Percentiles rank a stretch among this genome's conserved stretches.
Conservation (phyloP, 1,140 invertebrate genomes). For the Diachasmimorpha longicaudata region DNA sequence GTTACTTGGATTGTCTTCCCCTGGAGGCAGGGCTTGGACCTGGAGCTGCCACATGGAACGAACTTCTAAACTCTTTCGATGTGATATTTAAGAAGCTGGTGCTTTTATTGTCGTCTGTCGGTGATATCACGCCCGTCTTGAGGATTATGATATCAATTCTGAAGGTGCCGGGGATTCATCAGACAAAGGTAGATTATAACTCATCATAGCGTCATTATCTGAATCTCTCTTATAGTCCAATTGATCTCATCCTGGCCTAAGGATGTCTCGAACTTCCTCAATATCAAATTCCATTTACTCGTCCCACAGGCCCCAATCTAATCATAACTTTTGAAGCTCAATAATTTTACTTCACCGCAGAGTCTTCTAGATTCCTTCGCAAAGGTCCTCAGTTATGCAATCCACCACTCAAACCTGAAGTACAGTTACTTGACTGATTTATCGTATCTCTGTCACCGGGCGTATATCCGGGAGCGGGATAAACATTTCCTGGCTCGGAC, state of each 20-base stretch:
- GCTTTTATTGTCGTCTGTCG: constrained; percentile 74
- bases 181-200: constrained; percentile 72
- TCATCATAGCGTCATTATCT: too few relatives aligned
- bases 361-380: constrained; percentile 93
- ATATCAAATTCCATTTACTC: too few relatives aligned
- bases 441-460: constrained; percentile 87
- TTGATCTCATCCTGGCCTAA: too few relatives aligned
- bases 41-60: constrained; percentile 74
- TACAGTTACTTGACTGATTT: constrained; percentile 87
- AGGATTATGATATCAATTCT: constrained; percentile 86
- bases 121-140: constrained; percentile 79
- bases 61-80: constrained; percentile 83
- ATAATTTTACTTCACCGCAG: constrained; percentile 55
- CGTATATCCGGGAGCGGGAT: constrained; percentile 90
- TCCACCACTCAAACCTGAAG: constrained; percentile 87
- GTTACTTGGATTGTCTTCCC: constrained; percentile 91
- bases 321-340: not conserved
- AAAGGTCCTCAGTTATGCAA: constrained; percentile 88
- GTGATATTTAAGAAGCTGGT: constrained; percentile 82
- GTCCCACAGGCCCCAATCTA: too few relatives aligned
- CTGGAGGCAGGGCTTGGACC: constrained; percentile 79
- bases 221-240: too few relatives aligned
- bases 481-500: constrained; percentile 89
- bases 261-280: too few relatives aligned
- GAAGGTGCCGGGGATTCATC: constrained; percentile 81